Evolutionary conservation across 2,888 invertebrate species (phyloP).

Genomic region (Tachystola acroxantha): DNA sequence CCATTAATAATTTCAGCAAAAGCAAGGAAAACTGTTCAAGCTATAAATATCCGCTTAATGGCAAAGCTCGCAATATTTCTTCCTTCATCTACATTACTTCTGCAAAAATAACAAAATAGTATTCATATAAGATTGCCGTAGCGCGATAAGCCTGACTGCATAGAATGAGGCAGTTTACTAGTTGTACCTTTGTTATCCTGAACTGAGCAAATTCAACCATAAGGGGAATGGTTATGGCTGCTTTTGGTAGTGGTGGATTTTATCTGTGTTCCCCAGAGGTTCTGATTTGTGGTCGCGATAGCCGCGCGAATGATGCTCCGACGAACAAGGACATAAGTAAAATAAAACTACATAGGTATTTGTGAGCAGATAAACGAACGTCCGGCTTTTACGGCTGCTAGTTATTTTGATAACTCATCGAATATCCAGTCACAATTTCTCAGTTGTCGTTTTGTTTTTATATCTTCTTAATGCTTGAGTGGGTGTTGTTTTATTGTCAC

Average conservation of each 20-base stretch:
- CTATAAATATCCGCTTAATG: constrained; percentile 60
- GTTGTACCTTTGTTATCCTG: constrained; percentile 42
- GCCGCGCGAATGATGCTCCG: constrained; percentile 59
- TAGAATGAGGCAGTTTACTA: constrained; percentile 48
- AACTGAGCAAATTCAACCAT: constrained; percentile 43
- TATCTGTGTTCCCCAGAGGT: constrained; percentile 51
- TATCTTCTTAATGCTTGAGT: constrained; percentile 8
- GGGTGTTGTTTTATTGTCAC: constrained; percentile 8
- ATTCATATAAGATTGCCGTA: constrained; percentile 52
- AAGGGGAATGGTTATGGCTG: constrained; percentile 35
- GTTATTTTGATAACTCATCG: constrained; percentile 16
- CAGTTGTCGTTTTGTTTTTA: constrained; percentile 9
- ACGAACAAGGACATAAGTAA: constrained; percentile 57
- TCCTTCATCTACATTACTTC: constrained; percentile 65
- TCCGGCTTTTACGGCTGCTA: constrained; percentile 13
- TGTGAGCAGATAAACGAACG: constrained; percentile 14
- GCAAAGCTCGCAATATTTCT: constrained; percentile 57
- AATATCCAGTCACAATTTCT: constrained; percentile 7
- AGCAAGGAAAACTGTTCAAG: constrained; percentile 40
- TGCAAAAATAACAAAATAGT: constrained; percentile 71
- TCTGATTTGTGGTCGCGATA: constrained; percentile 66
- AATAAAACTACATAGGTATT: constrained; percentile 49
- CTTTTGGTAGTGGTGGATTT: constrained; percentile 32
- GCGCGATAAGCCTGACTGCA: constrained; percentile 58
- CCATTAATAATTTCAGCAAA: constrained; percentile 61